Evolutionary conservation across 2,113 vertebrate genomes (phyloP), one percentile per base, ranked within the genome.

Genomic region (Ctenomys sociabilis): DNA sequence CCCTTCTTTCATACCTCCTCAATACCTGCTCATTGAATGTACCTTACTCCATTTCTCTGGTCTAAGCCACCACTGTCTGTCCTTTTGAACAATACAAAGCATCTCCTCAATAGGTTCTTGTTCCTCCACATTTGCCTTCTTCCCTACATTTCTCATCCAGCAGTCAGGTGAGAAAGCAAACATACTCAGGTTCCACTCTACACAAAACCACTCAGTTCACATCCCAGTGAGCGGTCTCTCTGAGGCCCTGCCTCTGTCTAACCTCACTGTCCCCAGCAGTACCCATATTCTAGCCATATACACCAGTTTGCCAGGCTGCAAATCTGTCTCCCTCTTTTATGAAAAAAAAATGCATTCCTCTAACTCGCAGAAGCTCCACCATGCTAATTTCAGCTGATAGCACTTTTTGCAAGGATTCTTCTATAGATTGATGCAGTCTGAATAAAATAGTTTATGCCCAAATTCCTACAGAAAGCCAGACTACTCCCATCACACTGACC

Each of bases 191-290:
- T 12, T 24, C 40, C 12, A n/a, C 5, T 4, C 8, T 78, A 1
- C 16, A 45, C 64, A 86, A 54, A 80, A 54, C 2, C 52, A 16
- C 88, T 68, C 37, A 40, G 70, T 14, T 68, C 13, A 14, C 1
- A 68, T 21, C 26, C 4, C 40, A 7, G 5, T 81, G 17, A 92
- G 17, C 17, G 40, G 7, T 0, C 30, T 54, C 78, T 37, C 4
- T 3, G 30, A 37, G 30, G n/a, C 57, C 10, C 26, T 54, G 5
- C 8, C 64, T 3, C 0, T 52, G 19, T 28, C 5, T 11, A 3
- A 28, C 0, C 17, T 52, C 35, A 14, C 12, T 40, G 52, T 49
- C 52, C 8, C 72, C 0, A 35, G 8, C 0, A 0, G 8, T 5
- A 59, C 1, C 37, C 30, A 43, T 49, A 52, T 83, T 49, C 35